Evolutionary conservation across 2,797 vertebrate genomes (phyloP).

Genomic region (Phataginus tetradactyla): DNA sequence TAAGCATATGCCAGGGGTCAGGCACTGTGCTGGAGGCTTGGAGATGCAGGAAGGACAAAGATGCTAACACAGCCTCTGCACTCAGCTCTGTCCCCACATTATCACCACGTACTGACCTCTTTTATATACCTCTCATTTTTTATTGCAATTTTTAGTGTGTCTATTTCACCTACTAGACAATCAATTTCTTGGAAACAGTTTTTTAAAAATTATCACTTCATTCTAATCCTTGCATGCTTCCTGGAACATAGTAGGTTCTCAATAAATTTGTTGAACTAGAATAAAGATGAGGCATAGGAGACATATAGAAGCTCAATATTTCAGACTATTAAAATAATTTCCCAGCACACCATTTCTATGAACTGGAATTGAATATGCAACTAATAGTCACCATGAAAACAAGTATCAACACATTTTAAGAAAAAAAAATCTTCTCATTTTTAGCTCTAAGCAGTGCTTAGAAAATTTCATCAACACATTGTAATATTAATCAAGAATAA

Average conservation of each 20-base stretch:
- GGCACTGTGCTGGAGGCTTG: background rate
- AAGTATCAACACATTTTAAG: conserved; percentile 67
- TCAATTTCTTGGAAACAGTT: background rate
- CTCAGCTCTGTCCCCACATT: background rate
- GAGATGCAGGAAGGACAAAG: background rate
- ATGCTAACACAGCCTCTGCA: background rate
- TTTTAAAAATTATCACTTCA: background rate
- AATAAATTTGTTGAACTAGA: conserved; percentile 32
- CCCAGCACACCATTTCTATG: background rate
- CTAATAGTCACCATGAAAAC: conserved; percentile 70
- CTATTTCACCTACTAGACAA: background rate
- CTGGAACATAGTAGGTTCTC: background rate
- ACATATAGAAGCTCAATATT: conserved; percentile 39
- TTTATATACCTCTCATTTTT: background rate
- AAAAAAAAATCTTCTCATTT: conserved; percentile 45
- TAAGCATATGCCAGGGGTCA: background rate
- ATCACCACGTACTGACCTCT: rapidly evolving
- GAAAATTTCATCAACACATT: conserved; percentile 79
- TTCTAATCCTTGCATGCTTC: background rate
- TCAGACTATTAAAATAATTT: conserved; percentile 54
- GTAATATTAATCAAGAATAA: conserved; percentile 85
- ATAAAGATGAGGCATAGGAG: background rate
- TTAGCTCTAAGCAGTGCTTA: conserved; percentile 26
- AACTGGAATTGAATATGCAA: conserved; percentile 65
- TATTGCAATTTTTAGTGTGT: background rate